Percentiles rank a stretch among this genome's conserved stretches.
Conservation (phyloP, 2,797 vertebrate genomes). For the Brachymystax lenok region DNA sequence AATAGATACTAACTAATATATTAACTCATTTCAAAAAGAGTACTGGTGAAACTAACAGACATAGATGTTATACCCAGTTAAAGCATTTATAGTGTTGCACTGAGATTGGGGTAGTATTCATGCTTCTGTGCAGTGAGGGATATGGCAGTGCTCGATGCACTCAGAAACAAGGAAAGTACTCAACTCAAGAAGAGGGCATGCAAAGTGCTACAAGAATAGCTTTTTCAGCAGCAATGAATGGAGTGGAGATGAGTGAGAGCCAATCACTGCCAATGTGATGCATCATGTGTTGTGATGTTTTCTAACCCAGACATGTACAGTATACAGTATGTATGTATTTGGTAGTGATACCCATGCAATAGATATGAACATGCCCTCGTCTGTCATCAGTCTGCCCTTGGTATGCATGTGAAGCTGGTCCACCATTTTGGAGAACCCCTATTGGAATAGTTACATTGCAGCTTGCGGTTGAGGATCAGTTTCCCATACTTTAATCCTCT, state of each 20-base stretch:
- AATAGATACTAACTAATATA: not conserved
- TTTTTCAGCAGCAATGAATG: not conserved
- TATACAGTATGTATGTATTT: not conserved
- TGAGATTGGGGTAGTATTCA: not conserved
- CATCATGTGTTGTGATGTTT: not conserved
- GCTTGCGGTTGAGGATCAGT: slow-evolving; percentile 38
- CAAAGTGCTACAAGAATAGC: not conserved
- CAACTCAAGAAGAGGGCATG: not conserved
- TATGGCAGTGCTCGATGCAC: not conserved
- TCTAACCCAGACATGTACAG: too few species aligned
- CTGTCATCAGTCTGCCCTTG: slow-evolving; percentile 37
- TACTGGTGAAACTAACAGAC: not conserved
- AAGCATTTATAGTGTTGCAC: not conserved
- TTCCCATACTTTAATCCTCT: slow-evolving; percentile 50
- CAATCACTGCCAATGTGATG: not conserved
- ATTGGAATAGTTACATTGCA: slow-evolving; percentile 31
- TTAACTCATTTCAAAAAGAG: not conserved
- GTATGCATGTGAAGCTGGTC: slow-evolving; percentile 37
- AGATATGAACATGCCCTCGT: not conserved
- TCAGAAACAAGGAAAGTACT: not conserved
- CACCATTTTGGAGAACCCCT: slow-evolving; percentile 39
- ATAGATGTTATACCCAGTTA: not conserved
- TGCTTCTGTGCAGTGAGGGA: not conserved
- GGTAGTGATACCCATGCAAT: not conserved
- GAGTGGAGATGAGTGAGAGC: not conserved